Evolutionary conservation across 2,113 vertebrate genomes (phyloP).

Genomic region (Nanger granti): DNA sequence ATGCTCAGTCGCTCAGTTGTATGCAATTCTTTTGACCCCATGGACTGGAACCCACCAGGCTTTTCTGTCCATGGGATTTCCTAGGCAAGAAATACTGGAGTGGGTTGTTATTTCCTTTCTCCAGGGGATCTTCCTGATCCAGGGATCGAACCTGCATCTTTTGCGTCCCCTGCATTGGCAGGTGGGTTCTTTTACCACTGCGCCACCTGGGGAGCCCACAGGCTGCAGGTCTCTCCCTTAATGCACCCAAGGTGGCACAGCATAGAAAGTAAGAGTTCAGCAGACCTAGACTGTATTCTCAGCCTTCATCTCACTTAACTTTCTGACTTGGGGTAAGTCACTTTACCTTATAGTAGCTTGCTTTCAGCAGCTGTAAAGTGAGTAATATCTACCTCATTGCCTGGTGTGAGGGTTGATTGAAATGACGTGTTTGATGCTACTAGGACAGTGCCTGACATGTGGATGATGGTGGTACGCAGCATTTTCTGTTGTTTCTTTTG

Average conservation of each 20-base stretch:
- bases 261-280: not conserved
- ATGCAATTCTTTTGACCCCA: not conserved
- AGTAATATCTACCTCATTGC: not conserved
- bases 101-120: not conserved
- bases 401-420: not conserved
- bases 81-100: not conserved
- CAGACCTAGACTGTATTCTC: not conserved
- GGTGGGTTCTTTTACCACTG: not conserved
- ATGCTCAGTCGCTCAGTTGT: not conserved
- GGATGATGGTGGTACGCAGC: not conserved
- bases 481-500: not conserved
- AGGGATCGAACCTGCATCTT: not conserved
- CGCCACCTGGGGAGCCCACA: fast-evolving
- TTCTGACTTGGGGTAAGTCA: not conserved
- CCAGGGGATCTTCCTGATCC: not conserved
- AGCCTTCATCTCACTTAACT: not conserved
- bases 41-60: not conserved
- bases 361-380: not conserved
- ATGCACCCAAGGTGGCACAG: fast-evolving
- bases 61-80: not conserved
- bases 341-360: not conserved
- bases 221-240: not conserved
- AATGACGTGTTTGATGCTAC: not conserved
- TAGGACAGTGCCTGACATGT: not conserved
- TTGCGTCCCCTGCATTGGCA: not conserved